These are phyloP conservation scores for Aurelia coerulea DNA, from an alignment of 30 jellyfish, hydroid and myxozoan genomes.

Conservation along the genomic window DNA sequence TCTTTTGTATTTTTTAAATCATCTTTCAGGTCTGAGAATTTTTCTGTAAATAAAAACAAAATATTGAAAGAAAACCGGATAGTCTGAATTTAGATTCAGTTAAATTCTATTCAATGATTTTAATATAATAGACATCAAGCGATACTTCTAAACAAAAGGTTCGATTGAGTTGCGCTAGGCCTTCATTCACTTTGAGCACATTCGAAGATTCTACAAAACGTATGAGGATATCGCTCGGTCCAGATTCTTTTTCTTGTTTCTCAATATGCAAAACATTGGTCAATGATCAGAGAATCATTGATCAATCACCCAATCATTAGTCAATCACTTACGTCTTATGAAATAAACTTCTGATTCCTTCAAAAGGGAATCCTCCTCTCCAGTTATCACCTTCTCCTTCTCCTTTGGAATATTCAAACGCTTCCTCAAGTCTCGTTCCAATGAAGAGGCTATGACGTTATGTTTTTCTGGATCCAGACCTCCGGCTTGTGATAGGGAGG, in stretches of 20 bases:
- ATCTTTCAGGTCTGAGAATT: slow-evolving; percentile 53
- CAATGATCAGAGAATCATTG: not conserved
- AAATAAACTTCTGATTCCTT: slow-evolving; percentile 62
- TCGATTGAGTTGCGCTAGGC: no score
- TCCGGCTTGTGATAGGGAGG: slow-evolving; percentile 83
- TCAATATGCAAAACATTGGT: no score
- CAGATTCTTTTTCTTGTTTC: no score
- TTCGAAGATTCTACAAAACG: no score
- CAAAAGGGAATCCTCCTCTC: slow-evolving; percentile 68
- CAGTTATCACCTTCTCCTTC: slow-evolving; percentile 8
- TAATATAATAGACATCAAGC: no score
- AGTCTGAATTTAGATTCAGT: not conserved
- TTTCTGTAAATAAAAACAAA: slow-evolving; percentile 41
- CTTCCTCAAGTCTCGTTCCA: slow-evolving; percentile 67
- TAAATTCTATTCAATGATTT: no score
- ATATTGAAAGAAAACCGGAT: not conserved
- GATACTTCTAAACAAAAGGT: no score
- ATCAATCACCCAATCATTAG: not conserved
- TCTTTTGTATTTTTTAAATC: slow-evolving; percentile 38
- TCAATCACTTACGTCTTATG: slow-evolving; percentile 54
- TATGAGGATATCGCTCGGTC: no score
- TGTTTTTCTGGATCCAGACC: slow-evolving; percentile 81
- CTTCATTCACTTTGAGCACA: no score
- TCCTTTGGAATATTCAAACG: slow-evolving; percentile 56
- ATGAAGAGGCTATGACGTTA: slow-evolving; percentile 62